Evolutionary conservation across 2,113 vertebrate species (phyloP).

Genomic region (Ibidorhyncha struthersii): DNA sequence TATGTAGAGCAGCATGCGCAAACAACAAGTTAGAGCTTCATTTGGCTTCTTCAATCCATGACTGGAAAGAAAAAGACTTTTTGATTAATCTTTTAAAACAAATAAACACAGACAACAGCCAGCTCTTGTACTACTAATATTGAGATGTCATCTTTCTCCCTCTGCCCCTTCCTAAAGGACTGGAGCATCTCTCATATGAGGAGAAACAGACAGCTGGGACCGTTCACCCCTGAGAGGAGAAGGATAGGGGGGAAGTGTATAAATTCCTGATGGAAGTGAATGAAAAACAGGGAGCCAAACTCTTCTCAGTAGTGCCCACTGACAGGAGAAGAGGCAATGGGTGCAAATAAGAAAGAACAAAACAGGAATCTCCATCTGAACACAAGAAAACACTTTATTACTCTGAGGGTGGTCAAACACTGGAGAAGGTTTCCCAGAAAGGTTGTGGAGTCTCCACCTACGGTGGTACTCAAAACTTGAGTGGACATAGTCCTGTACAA

Average conservation of each 20-base stretch:
- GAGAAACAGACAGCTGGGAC: not conserved
- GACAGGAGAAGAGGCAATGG: not conserved
- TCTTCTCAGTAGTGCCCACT: not conserved
- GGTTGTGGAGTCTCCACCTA: rapidly evolving
- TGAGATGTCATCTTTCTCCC: not conserved
- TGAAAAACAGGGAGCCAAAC: not conserved
- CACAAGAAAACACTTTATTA: not conserved
- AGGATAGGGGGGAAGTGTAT: rapidly evolving
- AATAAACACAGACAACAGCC: not conserved
- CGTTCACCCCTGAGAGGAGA: not conserved
- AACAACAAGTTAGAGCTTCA: not conserved
- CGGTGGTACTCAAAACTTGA: not conserved
- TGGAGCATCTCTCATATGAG: not conserved
- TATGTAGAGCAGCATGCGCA: not conserved
- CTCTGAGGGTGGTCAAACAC: not conserved
- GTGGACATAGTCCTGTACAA: not conserved
- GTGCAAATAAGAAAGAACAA: not conserved
- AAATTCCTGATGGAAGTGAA: not conserved
- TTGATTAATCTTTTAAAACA: not conserved
- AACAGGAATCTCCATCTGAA: not conserved
- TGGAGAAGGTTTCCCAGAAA: not conserved
- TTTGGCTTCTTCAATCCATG: not conserved
- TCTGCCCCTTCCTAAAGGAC: not conserved
- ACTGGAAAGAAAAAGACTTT: not conserved
- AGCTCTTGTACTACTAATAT: not conserved